phyloP scores from a whole-genome alignment of 2,888 invertebrate genomes.

The Elgonia sp. region DNA sequence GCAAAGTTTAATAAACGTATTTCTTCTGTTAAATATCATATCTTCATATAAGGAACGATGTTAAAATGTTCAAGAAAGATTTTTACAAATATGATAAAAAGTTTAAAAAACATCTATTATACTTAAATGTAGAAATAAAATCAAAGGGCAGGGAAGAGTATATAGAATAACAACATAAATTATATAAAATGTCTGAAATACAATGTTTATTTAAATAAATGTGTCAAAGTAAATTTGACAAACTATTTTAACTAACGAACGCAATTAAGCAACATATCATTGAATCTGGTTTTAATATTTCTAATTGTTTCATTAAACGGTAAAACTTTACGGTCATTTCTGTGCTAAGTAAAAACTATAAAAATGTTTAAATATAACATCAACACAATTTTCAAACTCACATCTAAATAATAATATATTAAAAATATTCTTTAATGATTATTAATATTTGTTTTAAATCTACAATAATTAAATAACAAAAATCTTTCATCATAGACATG shows the following conservation, averaged over 20 bases:
- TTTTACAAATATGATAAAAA: background rate
- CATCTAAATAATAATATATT: background rate
- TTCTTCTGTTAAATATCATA: background rate
- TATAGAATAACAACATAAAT: background rate
- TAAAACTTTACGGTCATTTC: too few species aligned
- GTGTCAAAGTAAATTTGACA: too few species aligned
- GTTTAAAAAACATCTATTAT: background rate
- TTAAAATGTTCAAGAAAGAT: background rate
- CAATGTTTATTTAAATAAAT: too few species aligned
- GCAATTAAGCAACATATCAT: too few species aligned
- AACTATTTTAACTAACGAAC: too few species aligned
- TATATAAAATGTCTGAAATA: background rate
- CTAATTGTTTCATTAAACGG: too few species aligned
- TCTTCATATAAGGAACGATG: background rate
- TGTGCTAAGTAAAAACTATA: too few species aligned
- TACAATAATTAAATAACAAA: background rate
- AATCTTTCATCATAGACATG: background rate
- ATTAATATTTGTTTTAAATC: background rate
- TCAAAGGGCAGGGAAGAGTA: background rate
- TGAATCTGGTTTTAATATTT: too few species aligned
- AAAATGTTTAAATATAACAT: too few species aligned
- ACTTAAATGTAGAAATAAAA: background rate
- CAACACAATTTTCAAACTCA: too few species aligned
- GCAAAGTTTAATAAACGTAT: too few species aligned
- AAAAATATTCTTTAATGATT: conserved; percentile 1